These are phyloP conservation scores for Gallinago nigripennis DNA, from an alignment of 2,797 vertebrate species.

Conservation along the genomic window DNA sequence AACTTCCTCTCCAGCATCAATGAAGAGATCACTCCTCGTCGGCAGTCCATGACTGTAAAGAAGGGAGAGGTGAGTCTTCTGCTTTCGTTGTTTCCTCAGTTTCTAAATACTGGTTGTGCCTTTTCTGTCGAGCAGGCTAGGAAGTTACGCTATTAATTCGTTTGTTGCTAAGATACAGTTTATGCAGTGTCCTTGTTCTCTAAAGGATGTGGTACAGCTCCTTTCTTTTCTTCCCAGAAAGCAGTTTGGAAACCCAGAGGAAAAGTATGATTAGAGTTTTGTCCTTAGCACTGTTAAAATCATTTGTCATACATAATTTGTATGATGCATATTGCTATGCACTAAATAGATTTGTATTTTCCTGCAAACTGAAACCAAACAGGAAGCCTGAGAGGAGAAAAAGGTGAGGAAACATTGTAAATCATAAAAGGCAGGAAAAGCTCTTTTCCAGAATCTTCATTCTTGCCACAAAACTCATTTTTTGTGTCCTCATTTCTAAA, in stretches of 20 bases:
- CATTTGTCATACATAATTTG: not conserved
- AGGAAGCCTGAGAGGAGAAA: not conserved
- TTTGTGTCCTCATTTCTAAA: not conserved
- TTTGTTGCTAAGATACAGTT: conserved; percentile 58
- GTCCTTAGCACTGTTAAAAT: not conserved
- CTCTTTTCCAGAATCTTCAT: not conserved
- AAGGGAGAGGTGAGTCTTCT: conserved; percentile 91
- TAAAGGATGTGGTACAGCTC: not conserved
- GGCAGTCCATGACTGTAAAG: conserved; percentile 94
- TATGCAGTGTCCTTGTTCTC: conserved; percentile 22
- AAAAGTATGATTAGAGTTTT: not conserved
- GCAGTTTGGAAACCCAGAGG: not conserved
- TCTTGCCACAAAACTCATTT: not conserved
- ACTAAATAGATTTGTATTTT: not conserved
- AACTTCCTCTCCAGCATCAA: conserved; percentile 99
- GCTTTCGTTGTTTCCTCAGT: not conserved
- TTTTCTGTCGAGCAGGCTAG: not conserved
- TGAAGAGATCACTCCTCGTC: conserved; percentile 92
- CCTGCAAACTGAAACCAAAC: not conserved
- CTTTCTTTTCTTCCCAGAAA: conserved; percentile 13
- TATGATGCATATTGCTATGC: not conserved
- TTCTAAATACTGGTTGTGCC: not conserved
- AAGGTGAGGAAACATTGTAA: not conserved
- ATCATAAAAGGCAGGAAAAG: not conserved
- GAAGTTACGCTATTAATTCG: not conserved